These are phyloP conservation scores for Stenurella melanura DNA, from an alignment of 2,888 invertebrate species.

Conservation along the genomic window DNA sequence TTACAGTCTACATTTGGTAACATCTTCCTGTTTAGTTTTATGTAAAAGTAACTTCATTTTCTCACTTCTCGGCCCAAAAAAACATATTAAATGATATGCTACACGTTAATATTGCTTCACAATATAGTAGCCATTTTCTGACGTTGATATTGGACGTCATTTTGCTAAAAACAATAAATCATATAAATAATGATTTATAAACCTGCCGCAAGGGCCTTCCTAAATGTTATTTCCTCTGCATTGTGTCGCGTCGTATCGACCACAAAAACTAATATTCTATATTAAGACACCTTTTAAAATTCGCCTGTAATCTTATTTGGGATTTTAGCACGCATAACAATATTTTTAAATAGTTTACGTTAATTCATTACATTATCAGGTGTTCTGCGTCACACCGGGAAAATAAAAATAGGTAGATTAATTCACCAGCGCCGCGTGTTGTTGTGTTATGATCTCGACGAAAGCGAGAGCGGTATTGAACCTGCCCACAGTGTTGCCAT, in stretches of 20 bases:
- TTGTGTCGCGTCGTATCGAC: not conserved
- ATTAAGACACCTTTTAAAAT: not conserved
- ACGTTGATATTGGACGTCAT: no score
- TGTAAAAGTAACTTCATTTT: no score
- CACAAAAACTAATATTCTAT: not conserved
- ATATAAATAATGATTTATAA: not conserved
- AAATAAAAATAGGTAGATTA: slow-evolving; percentile 7
- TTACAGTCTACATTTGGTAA: no score
- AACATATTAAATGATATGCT: no score
- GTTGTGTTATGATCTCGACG: not conserved
- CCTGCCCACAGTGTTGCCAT: not conserved
- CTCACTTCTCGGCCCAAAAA: no score
- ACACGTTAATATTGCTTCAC: no score
- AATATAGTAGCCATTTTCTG: no score
- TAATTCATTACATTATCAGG: not conserved
- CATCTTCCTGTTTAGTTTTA: no score
- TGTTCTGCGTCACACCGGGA: not conserved
- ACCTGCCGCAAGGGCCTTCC: not conserved
- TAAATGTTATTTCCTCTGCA: not conserved
- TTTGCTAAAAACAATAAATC: not conserved
- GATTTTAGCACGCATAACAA: not conserved
- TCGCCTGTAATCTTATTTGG: not conserved
- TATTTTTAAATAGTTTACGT: not conserved
- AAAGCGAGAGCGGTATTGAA: not conserved
- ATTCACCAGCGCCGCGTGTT: not conserved